Evolutionary conservation across 2,888 invertebrate species (phyloP), one percentile per base, ranked within the genome.

Genomic region (Linnaemya tessellans): DNA sequence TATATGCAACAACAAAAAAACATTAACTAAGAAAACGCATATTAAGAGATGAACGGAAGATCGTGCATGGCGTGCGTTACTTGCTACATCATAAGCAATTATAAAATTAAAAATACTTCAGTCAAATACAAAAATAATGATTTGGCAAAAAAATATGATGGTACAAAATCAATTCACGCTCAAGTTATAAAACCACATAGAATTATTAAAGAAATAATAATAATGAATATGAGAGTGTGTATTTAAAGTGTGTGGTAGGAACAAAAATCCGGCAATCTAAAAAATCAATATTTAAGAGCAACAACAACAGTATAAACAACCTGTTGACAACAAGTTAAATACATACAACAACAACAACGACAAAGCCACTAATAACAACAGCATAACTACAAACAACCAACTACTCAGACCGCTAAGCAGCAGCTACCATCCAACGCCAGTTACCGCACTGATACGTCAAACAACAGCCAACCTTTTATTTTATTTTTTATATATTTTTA

Each of bases 201-300:
- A 67, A 60, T 67, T 25, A 43, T 30, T 18, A 18, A 25, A n/a
- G 43, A 54, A 22, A 30, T 11, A 43, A 49, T 41, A 11, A 41
- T 41, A 41, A 41, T 38, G 11, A 43, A 13, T 73, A 46, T 49
- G 54, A 22, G 65, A 38, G 64, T 65, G 67, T 64, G 35, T 62
- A 68, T 75, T 9, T 41, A 11, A 11, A 11, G 25, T 62, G 68
- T 75, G 73, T 62, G 56, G 60, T 77, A 84, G 67, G 49, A 78
- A 71, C 67, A 51, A 80, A 78, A 84, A 84, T 84, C 84, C 84
- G 78, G 78, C 78, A 81, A 78, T 56, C 62, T 43, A 81, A 60
- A 20, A 80, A 74, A 67, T 88, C 49, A 88, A 86, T 89, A 89
- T 88, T 89, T 89, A 89, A 30, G 30, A 30, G 86, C 89, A 89